Evolutionary conservation across 2,888 invertebrate genomes (phyloP), one percentile per base, ranked within the genome.

Genomic region (Sthenelais limicola): DNA sequence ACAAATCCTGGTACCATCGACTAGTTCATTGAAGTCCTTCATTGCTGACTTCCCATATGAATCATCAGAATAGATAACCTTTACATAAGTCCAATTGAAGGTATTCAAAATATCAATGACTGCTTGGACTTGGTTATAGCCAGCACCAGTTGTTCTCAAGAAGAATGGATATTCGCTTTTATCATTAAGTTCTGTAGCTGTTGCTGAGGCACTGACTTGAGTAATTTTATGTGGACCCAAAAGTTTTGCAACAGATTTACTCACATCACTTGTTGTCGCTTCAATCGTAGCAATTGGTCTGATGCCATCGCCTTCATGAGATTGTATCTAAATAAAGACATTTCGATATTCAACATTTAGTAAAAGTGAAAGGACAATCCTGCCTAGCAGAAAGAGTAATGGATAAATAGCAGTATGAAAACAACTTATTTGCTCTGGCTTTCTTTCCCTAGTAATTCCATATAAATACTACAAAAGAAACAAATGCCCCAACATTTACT

Each of bases 111-210:
- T 78, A 15, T 78, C 76, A 1, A 82, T 73, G 76, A 84, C 82
- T 0, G 81, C 83, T 26, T 75, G 66, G 2, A 82, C 83, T 70
- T 85, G 84, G 33, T 80, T 79, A 4, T 79, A 78, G 73, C 85
- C 84, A 76, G 83, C 83, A 7, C 83, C 83, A 18, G 84, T 84
- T 7, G 83, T 84, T n/a, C 84, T 76, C 18, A 84, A 73, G 70
- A 85, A 84, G 69, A 80, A 82, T 0, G 85, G 85, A 72, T 79
- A 85, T 52, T 80, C 79, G 7, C 79, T 76, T 48, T 78, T 77
- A 70, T 84, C 81, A 58, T 80, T 79, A 12, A 85, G 75, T 73
- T 83, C 82, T 0, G 82, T 79, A 4, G 83, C 82, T 26, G 84
- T 82, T 4, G 85, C 78, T 1, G 82, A 78, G 32, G 82, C 82